Base-by-base conservation (phyloP, 1,140 invertebrate species). In the Trypoxylus dichotomus region DNA sequence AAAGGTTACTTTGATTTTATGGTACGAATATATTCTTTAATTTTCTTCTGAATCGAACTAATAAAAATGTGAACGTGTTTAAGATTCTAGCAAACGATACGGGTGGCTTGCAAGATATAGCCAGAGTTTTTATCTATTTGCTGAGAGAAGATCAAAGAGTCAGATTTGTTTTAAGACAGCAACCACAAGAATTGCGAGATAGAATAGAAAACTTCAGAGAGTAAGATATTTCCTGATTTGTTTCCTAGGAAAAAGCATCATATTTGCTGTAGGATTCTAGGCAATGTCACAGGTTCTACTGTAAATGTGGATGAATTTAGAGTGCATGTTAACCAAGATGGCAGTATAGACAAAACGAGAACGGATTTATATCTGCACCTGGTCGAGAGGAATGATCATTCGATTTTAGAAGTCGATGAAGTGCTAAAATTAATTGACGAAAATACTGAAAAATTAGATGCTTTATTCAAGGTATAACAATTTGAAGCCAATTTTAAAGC, bases 1-100 rank as follows among this genome's bases (percentile, higher is more conserved):
- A 97, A 97, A 86, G 97, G 97, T 74, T 98, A 98, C 85, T 98
- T 98, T 86, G 94, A 97, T 84, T 97, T 98, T 83, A 92, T 93
- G 89, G 93, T 94, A 84, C 80, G 81, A 37, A 37, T n/a, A 13
- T 29, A 37, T 5, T 72, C 25, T 21, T 1, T 41, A 25, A 25
- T 72, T 72, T 13, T 1, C 25, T 21, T 43, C 11, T 43, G 10
- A 79, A 7, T 78, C 80, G 47, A 13, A n/a, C 15, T 68, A 68
- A 63, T 24, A 27, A 32, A 37, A 37, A 37, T 37, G 10, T 37
- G 32, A 37, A 37, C 0, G 7, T 13, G 74, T 79, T 80, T 68
- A 79, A 93, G 93, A 92, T 97, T 0, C 82, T 93, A 72, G 96
- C 94, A 1, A 96, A 96, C 83, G 96, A 98, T 84, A 94, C 94